Conservation (phyloP, 2,797 vertebrate species). For the Scleropages formosus region DNA sequence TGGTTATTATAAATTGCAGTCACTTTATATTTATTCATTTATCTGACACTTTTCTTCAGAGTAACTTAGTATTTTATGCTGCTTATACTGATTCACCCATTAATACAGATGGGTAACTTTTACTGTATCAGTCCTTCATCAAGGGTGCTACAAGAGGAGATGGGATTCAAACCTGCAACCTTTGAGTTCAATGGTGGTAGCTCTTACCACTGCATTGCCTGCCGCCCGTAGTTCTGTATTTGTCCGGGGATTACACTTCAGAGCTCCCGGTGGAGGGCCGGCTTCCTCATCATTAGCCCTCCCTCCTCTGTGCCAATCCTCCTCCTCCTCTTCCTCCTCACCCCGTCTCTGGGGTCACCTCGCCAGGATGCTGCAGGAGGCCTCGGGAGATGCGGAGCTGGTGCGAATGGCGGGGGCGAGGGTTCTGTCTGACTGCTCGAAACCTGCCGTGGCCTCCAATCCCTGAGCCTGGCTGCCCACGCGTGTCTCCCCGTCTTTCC, state of each 20-base stretch:
- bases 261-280: constrained; percentile 3
- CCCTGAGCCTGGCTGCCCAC: constrained; percentile 19
- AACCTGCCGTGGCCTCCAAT: constrained; percentile 3
- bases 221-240: no score
- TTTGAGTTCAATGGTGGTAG: no score
- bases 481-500: not conserved
- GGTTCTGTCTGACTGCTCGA: constrained; percentile 16
- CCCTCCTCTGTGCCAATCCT: constrained; percentile 11
- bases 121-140: no score
- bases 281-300: constrained; percentile 16
- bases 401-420: not conserved
- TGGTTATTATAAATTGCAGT: no score
- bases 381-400: constrained; percentile 11
- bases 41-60: no score
- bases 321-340: not conserved
- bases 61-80: no score
- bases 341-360: constrained; percentile 12
- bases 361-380: constrained; percentile 2
- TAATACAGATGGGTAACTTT: no score
- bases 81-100: no score
- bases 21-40: no score
- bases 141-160: no score
- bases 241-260: constrained; percentile 2
- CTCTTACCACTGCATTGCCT: no score
- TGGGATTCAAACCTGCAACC: no score